These are phyloP conservation scores for Centrocercus urophasianus DNA, from an alignment of 2,113 vertebrate species.

Conservation along the genomic window DNA sequence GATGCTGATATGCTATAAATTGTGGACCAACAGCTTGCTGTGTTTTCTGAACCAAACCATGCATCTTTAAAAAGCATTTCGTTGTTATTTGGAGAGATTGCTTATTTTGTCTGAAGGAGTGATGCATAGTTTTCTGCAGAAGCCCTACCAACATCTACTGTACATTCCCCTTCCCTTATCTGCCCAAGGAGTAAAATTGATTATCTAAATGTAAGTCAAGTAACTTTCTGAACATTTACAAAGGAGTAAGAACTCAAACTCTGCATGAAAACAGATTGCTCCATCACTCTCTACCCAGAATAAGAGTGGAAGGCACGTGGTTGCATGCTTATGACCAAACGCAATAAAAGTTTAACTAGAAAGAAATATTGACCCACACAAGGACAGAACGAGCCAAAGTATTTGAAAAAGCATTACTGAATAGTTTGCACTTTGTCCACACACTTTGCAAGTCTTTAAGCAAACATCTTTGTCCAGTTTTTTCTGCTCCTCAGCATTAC, in stretches of 20 bases:
- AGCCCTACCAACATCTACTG: background rate
- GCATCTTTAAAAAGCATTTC: background rate
- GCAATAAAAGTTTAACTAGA: conserved; percentile 68
- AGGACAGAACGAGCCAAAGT: conserved; percentile 56
- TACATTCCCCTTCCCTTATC: background rate
- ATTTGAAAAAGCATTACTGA: conserved; percentile 43
- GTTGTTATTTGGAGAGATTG: background rate
- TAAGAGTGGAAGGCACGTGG: background rate
- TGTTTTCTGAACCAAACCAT: background rate
- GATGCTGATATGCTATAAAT: rapidly evolving
- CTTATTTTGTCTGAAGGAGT: background rate
- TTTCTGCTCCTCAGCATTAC: background rate
- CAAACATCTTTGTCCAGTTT: conserved; percentile 58
- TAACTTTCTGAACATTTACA: background rate
- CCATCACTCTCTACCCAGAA: background rate
- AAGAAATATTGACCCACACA: conserved; percentile 26
- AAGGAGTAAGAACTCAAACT: background rate
- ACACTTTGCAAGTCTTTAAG: conserved; percentile 37
- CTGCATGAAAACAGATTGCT: background rate
- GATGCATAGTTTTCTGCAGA: background rate
- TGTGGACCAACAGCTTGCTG: background rate
- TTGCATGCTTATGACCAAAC: conserved; percentile 14
- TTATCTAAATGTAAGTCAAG: background rate
- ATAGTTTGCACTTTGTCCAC: conserved; percentile 65
- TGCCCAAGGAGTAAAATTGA: background rate